These are phyloP conservation scores for Sternarchorhynchus goeldii DNA, from an alignment of 2,797 vertebrate genomes.

Conservation along the genomic window DNA sequence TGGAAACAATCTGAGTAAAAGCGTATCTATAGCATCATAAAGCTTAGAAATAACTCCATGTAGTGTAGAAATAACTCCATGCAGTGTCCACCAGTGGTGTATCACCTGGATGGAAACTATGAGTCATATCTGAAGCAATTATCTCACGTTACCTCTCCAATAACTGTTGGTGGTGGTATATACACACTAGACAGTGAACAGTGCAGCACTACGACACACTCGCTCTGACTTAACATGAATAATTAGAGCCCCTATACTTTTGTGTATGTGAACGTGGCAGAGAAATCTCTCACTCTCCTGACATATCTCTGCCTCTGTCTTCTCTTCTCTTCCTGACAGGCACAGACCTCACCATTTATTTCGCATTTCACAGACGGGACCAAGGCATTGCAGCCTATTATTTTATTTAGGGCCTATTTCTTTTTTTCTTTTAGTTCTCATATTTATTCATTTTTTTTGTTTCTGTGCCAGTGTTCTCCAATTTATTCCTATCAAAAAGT, in stretches of 20 bases:
- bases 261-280: conserved; percentile 8
- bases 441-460: conserved; percentile 46
- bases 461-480: conserved; percentile 46
- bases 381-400: conserved; percentile 21
- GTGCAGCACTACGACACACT: conserved; percentile 24
- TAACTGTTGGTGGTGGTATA: conserved; percentile 13
- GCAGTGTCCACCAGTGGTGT: neutral
- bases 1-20: neutral
- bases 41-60: conserved; percentile 10
- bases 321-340: conserved; percentile 54
- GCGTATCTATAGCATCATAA: neutral
- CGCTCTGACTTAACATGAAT: conserved; percentile 31
- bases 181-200: conserved; percentile 24
- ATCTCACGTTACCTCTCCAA: conserved; percentile 32
- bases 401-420: conserved; percentile 47
- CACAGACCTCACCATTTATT: conserved; percentile 33
- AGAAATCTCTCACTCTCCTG: conserved; percentile 51
- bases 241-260: conserved; percentile 22
- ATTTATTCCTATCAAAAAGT: conserved; percentile 52
- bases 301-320: conserved; percentile 52
- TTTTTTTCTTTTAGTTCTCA: conserved; percentile 51
- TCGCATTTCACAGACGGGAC: conserved; percentile 37
- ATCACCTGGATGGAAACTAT: neutral
- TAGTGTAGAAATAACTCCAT: too few species aligned
- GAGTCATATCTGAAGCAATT: conserved; percentile 26